Evolutionary conservation across 2,113 vertebrate species (phyloP).

Genomic region (Larimichthys crocea): DNA sequence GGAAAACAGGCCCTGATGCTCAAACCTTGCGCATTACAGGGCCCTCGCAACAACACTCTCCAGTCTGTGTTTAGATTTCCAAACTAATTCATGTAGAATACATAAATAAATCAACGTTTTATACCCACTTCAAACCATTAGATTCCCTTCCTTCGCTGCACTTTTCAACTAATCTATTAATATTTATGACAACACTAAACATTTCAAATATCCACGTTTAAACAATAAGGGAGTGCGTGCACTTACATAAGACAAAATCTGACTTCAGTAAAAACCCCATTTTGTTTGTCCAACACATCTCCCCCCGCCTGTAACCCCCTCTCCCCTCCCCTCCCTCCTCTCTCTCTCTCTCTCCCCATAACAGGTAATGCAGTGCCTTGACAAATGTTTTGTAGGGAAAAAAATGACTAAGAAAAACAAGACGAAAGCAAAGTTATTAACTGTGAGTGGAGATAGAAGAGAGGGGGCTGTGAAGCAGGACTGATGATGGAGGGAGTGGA

Average conservation of each 20-base stretch:
- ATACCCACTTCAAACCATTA: constrained; percentile 85
- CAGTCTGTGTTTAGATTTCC: constrained; percentile 85
- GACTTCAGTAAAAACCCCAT: constrained; percentile 72
- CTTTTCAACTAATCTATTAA: constrained; percentile 87
- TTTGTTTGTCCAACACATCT: constrained; percentile 60
- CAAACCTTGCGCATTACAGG: constrained; percentile 80
- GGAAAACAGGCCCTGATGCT: constrained; percentile 81
- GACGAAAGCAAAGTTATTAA: constrained; percentile 72
- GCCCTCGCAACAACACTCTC: constrained; percentile 81
- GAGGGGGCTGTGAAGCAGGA: constrained; percentile 55
- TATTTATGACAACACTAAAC: constrained; percentile 89
- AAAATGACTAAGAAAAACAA: constrained; percentile 66
- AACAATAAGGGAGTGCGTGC: constrained; percentile 80
- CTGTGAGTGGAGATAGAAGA: constrained; percentile 66
- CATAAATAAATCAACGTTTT: constrained; percentile 87
- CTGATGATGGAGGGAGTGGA: constrained; percentile 61
- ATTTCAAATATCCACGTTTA: constrained; percentile 83
- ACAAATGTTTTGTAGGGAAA: constrained; percentile 65
- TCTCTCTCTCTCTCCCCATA: constrained; percentile 27
- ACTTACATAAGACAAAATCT: constrained; percentile 77
- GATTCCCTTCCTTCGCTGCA: constrained; percentile 77
- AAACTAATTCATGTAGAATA: constrained; percentile 88
- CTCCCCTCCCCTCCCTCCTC: not conserved
- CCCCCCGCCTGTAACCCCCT: not conserved
- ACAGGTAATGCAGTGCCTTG: constrained; percentile 67